Percentiles rank a stretch among this genome's conserved stretches.
Evolutionary conservation across 2,888 invertebrate genomes (phyloP).

Genomic region (Chamaedrilus cognettii): DNA sequence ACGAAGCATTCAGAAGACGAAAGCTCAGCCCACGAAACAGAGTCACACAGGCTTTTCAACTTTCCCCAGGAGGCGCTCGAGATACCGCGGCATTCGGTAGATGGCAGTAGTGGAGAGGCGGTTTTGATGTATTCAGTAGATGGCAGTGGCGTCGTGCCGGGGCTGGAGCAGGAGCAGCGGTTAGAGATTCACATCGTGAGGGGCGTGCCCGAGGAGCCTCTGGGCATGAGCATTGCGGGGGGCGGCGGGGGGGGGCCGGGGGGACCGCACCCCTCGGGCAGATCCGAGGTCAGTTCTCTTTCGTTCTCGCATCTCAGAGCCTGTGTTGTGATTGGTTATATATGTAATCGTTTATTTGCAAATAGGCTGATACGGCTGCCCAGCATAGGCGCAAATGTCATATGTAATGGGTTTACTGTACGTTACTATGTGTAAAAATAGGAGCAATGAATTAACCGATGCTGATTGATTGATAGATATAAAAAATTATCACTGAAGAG

Average conservation of each 20-base stretch:
- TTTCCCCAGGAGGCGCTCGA: slow-evolving; percentile 2
- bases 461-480: no score
- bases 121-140: background rate
- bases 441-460: no score
- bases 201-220: slow-evolving; percentile 14
- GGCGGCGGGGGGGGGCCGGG: slow-evolving; percentile 13
- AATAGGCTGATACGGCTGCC: no score
- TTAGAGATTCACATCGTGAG: slow-evolving; percentile 19
- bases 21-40: background rate
- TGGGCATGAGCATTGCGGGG: slow-evolving; percentile 26
- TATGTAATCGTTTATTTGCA: no score
- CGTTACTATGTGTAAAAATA: no score
- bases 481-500: no score
- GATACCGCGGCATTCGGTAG: background rate
- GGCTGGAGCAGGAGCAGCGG: slow-evolving; percentile 5
- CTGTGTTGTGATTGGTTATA: no score
- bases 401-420: no score
- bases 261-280: slow-evolving; percentile 2
- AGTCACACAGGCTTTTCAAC: background rate
- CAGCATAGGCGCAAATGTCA: no score
- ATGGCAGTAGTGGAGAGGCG: background rate
- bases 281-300: slow-evolving; percentile 9
- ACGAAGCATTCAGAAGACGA: background rate
- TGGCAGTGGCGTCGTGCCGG: background rate
- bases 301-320: no score